Percentiles rank a stretch among this genome's conserved stretches.
Evolutionary conservation across 64 coral and sea anemone genomes (phyloP).

Genomic region (Stichodactyla helianthus): DNA sequence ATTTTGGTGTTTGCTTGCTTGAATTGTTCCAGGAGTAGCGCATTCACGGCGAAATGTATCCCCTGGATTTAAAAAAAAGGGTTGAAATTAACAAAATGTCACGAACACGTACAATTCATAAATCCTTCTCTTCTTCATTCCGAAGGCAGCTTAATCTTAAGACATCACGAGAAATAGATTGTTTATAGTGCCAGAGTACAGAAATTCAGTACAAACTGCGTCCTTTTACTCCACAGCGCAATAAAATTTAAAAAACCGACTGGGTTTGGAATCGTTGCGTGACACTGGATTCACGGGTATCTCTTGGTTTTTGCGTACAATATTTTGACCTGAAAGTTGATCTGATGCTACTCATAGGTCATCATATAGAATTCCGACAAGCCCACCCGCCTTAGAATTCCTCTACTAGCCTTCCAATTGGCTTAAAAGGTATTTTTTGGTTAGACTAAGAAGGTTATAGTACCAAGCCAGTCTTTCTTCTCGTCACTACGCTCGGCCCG

Average conservation of each 20-base stretch:
- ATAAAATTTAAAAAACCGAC: not conserved
- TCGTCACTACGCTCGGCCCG: conserved; percentile 5
- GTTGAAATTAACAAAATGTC: conserved; percentile 3
- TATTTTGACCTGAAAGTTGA: conserved; percentile 9
- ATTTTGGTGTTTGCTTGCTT: not conserved
- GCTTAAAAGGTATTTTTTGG: conserved; percentile 12
- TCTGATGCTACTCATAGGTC: conserved; percentile 5
- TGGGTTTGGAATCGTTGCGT: not conserved
- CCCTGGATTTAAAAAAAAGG: not conserved
- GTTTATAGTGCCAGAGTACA: not conserved
- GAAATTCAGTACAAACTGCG: not conserved
- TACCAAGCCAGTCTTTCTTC: not conserved
- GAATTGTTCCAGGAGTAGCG: conserved; percentile 10
- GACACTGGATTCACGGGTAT: not conserved
- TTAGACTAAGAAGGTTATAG: not conserved
- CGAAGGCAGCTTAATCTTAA: not conserved
- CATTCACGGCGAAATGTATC: conserved; percentile 19
- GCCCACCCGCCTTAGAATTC: conserved; percentile 30
- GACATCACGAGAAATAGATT: not conserved
- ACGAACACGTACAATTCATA: not conserved
- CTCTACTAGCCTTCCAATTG: conserved; percentile 15
- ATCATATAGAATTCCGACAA: conserved; percentile 21
- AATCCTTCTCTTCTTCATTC: not conserved
- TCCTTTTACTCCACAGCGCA: not conserved
- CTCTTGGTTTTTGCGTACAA: conserved; percentile 3